A percentile compares a stretch with the other conserved stretches of the same genome.
These are phyloP conservation scores for Notothenia rossii DNA, from an alignment of 2,113 vertebrate species.

Conservation along the genomic window DNA sequence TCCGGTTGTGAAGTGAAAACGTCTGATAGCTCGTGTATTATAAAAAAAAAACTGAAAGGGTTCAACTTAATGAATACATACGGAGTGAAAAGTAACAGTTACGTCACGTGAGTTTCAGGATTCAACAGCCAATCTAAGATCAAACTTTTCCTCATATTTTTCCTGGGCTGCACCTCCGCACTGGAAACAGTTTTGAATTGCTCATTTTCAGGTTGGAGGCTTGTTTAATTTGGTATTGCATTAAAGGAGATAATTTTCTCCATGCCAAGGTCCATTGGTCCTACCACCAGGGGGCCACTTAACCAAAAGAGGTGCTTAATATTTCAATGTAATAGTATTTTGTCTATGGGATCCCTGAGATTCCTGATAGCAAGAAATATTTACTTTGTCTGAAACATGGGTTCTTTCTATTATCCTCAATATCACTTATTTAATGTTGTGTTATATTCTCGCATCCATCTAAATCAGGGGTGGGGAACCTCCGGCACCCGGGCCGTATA, in stretches of 20 bases:
- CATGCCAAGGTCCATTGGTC: slow-evolving; percentile 13
- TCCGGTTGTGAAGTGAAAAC: slow-evolving; percentile 35
- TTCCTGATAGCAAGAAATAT: background rate
- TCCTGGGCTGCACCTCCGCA: slow-evolving; percentile 30
- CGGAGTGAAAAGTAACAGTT: slow-evolving; percentile 17
- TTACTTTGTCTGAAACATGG: background rate
- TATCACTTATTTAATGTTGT: background rate
- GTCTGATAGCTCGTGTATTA: background rate
- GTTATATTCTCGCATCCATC: background rate
- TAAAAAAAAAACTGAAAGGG: background rate
- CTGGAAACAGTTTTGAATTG: slow-evolving; percentile 43
- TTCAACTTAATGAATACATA: slow-evolving; percentile 45
- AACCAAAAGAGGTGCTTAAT: slow-evolving; percentile 30
- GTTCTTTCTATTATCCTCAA: background rate
- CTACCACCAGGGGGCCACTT: slow-evolving; percentile 67
- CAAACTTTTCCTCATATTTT: slow-evolving; percentile 45
- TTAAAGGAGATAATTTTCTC: slow-evolving; percentile 37
- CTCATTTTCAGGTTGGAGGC: slow-evolving; percentile 58
- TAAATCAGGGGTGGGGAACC: background rate
- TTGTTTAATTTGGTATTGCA: slow-evolving; percentile 59
- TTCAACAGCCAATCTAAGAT: slow-evolving; percentile 22
- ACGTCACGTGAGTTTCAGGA: slow-evolving; percentile 43
- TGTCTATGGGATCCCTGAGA: background rate
- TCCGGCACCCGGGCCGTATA: no score
- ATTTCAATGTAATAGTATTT: slow-evolving; percentile 26